phyloP scores from a whole-genome alignment of 2,113 vertebrate genomes.

The Bubo scandiacus region DNA sequence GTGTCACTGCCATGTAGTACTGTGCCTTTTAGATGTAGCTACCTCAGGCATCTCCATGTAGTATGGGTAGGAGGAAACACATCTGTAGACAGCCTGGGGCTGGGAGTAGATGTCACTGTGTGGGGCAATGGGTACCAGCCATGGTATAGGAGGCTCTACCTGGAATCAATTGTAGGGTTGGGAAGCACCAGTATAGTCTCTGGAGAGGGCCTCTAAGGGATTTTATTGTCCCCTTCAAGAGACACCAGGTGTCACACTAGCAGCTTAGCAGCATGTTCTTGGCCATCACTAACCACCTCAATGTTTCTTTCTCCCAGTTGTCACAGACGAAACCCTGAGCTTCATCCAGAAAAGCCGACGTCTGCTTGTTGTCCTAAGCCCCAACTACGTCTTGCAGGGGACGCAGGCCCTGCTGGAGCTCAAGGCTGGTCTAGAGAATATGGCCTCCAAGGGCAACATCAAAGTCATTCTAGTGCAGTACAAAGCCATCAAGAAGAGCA shows the following conservation, averaged over 20 bases:
- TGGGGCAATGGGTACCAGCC: background rate
- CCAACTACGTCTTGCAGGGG: slow-evolving; percentile 86
- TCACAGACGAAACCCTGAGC: slow-evolving; percentile 95
- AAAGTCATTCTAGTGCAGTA: slow-evolving; percentile 93
- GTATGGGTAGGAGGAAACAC: background rate
- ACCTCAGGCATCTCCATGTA: background rate
- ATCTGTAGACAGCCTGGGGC: background rate
- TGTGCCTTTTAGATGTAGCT: background rate
- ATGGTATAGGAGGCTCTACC: background rate
- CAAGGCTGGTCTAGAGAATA: slow-evolving; percentile 89
- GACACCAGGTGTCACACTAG: background rate
- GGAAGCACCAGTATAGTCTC: background rate
- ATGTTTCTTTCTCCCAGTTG: slow-evolving; percentile 84
- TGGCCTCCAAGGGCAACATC: slow-evolving; percentile 87
- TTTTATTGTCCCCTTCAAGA: background rate
- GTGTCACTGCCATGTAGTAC: background rate
- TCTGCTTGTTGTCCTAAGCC: slow-evolving; percentile 92
- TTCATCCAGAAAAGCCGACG: slow-evolving; percentile 93
- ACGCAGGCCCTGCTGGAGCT: slow-evolving; percentile 96
- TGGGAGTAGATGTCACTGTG: background rate
- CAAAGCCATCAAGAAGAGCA: slow-evolving; percentile 81
- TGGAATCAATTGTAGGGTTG: background rate
- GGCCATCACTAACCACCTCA: slow-evolving; percentile 65
- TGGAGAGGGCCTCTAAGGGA: background rate
- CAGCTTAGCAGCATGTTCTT: background rate